These are phyloP conservation scores for Drosophila paucipuncta DNA, from an alignment of 2,888 invertebrate genomes.

Conservation along the genomic window DNA sequence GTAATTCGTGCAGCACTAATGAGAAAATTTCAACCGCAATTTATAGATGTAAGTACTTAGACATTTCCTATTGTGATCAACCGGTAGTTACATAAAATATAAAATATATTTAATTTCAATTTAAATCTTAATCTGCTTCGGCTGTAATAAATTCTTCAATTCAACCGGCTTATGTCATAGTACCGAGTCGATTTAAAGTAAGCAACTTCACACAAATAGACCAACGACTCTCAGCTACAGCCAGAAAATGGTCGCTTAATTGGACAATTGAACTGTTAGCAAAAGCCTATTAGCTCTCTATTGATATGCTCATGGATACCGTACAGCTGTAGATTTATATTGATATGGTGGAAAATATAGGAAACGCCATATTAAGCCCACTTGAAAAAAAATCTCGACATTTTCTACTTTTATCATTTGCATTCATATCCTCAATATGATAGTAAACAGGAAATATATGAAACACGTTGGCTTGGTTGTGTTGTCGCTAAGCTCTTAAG, in stretches of 20 bases:
- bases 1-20: constrained; percentile 8
- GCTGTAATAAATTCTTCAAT: not conserved
- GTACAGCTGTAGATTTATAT: not conserved
- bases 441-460: constrained; percentile 17
- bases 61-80: not conserved
- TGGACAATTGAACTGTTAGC: constrained; percentile 1
- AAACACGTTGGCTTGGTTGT: constrained; percentile 27
- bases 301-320: not conserved
- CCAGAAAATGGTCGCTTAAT: not conserved
- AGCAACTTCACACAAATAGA: not conserved
- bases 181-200: not conserved
- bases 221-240: not conserved
- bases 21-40: not conserved
- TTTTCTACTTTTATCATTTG: constrained; percentile 21
- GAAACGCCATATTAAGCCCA: constrained; percentile 9
- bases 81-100: not conserved
- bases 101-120: not conserved
- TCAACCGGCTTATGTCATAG: not conserved
- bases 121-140: not conserved
- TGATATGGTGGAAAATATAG: constrained; percentile 2
- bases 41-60: not conserved
- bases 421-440: constrained; percentile 26
- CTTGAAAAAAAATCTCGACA: not conserved
- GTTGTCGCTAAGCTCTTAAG: constrained; percentile 67
- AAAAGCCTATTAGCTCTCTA: not conserved